phyloP scores from a whole-genome alignment of 2,797 vertebrate species.

The Smutsia gigantea region DNA sequence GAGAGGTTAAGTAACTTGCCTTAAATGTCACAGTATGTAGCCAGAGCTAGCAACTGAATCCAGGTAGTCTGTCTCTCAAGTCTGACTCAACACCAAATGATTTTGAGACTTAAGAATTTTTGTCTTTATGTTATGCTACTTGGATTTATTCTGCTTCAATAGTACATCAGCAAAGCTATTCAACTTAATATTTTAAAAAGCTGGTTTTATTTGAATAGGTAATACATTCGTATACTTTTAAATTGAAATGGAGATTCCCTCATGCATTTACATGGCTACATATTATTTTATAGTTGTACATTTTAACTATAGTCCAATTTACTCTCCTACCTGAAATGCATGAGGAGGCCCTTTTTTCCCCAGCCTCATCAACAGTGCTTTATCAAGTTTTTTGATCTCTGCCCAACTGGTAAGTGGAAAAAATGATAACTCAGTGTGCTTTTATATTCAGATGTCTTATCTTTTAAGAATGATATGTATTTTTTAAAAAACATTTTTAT shows the following conservation, averaged over 20 bases:
- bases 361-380: slow-evolving; percentile 58
- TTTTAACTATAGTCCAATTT: slow-evolving; percentile 40
- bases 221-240: neutral
- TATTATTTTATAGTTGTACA: neutral
- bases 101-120: neutral
- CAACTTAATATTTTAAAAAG: slow-evolving; percentile 37
- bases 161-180: neutral
- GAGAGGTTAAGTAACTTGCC: neutral
- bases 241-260: slow-evolving; percentile 1
- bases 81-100: slow-evolving; percentile 14
- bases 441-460: slow-evolving; percentile 60
- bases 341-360: slow-evolving; percentile 34
- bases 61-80: neutral
- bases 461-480: neutral
- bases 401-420: slow-evolving; percentile 63
- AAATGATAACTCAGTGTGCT: slow-evolving; percentile 58
- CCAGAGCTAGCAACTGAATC: slow-evolving; percentile 25
- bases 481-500: neutral
- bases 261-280: neutral
- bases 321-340: slow-evolving; percentile 46
- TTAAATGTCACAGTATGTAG: slow-evolving; percentile 19
- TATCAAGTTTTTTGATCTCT: slow-evolving; percentile 60
- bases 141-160: neutral
- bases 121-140: neutral
- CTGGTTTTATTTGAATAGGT: neutral